Base-by-base conservation (phyloP, 2,888 invertebrate species). In the Tenthredo livida region DNA sequence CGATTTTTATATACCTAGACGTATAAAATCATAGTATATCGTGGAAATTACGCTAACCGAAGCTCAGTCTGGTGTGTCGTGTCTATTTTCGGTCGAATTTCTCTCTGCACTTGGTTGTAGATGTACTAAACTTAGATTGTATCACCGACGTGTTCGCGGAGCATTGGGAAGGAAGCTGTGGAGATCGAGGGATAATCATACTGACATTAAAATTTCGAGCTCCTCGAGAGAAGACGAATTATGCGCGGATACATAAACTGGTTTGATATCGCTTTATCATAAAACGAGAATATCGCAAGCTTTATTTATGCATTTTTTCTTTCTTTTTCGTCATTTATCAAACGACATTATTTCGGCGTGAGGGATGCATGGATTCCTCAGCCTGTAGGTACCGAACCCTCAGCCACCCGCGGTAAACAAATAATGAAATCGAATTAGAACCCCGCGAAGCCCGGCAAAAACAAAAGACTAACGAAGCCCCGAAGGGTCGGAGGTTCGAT, bases 381-480 rank as follows among this genome's bases (percentile, higher is more conserved):
- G 10, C 0, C 25, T 61, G 9, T 37, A 2, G 2, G 2, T 29
- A 10, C 25, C 25, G 7, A 54, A n/a, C 21, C 21, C 61, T 25
- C 12, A 25, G 12, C 61, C 61, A 61, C 25, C 25, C 61, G 54
- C 54, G 12, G 67, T 29, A 67, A 33, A 33, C 33, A 33, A 67
- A 67, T 33, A 17, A 33, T 67, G 54, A 77, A 77, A 80, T 80
- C 61, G 80, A 80, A 80, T 80, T 80, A 50, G 29, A 29, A 61
- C 54, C 54, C 7, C 47, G 40, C 21, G 58, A 77, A 77, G 58
- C 80, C 80, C 15, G 80, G 58, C 33, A 61, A 77, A 50, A 54
- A 40, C 61, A 61, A 29, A 80, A 80, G 80, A 80, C 40, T 54
- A 40, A 77, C 61, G 80, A 80, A 80, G 61, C 80, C 80, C 9